Conservation (phyloP, 2,113 vertebrate genomes). For the Crocuta crocuta region DNA sequence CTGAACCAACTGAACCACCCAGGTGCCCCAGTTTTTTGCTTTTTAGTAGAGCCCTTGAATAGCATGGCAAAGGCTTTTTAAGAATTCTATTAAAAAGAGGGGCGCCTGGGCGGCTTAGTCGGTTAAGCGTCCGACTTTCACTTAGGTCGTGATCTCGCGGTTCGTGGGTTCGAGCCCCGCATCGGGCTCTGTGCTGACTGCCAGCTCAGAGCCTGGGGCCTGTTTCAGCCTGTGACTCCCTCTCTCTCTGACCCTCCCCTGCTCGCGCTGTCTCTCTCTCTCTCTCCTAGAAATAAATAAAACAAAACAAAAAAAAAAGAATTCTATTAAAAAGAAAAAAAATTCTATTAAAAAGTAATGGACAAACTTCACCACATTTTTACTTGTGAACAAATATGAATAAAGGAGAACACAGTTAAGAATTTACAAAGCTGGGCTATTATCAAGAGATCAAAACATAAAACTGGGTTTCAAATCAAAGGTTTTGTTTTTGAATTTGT, state of each 20-base stretch:
- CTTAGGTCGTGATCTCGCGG: too few relatives aligned
- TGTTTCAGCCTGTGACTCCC: too few relatives aligned
- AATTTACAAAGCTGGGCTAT: background rate
- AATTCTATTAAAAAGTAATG: background rate
- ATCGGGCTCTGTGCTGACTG: too few relatives aligned
- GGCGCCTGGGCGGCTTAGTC: too few relatives aligned
- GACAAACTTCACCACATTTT: background rate
- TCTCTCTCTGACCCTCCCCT: too few relatives aligned
- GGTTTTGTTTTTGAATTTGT: constrained; percentile 57
- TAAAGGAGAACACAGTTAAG: background rate
- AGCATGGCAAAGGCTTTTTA: constrained; percentile 4
- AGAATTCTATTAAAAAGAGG: background rate
- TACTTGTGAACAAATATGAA: constrained; percentile 36
- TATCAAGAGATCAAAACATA: background rate
- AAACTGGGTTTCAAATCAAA: constrained; percentile 66
- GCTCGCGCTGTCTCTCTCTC: too few relatives aligned
- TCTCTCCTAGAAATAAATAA: too few relatives aligned
- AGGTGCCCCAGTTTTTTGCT: too few relatives aligned
- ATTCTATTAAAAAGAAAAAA: background rate
- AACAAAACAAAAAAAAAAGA: constrained; percentile 2
- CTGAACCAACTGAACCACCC: too few relatives aligned
- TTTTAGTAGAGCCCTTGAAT: background rate
- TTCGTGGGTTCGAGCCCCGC: too few relatives aligned
- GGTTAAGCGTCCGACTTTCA: too few relatives aligned
- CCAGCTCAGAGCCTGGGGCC: too few relatives aligned